Evolutionary conservation across 1,140 invertebrate genomes (phyloP).

Genomic region (Cherax quadricarinatus): DNA sequence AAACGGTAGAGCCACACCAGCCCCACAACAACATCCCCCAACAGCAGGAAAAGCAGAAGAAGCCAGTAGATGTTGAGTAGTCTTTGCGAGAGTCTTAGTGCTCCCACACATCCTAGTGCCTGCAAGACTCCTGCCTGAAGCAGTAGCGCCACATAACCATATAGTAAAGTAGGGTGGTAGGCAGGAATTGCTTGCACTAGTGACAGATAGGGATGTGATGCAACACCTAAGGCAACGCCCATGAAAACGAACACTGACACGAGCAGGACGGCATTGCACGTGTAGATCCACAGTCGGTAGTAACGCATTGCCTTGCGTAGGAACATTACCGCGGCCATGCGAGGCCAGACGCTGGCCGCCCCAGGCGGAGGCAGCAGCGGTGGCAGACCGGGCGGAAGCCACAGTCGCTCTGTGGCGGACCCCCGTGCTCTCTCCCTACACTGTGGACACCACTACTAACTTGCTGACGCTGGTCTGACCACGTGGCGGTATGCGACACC

Average conservation of each 20-base stretch:
- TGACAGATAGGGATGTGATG: conserved; percentile 80
- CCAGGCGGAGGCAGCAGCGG: conserved; percentile 52
- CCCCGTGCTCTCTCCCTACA: conserved; percentile 18
- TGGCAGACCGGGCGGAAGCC: conserved; percentile 41
- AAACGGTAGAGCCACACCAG: conserved; percentile 92
- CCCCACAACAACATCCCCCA: conserved; percentile 89
- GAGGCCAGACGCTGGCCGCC: conserved; percentile 67
- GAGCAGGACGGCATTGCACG: conserved; percentile 91
- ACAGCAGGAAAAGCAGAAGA: conserved; percentile 86
- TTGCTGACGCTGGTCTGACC: neutral
- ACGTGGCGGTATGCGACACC: conserved; percentile 14
- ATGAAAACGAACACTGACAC: conserved; percentile 88
- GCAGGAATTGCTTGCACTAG: conserved; percentile 77
- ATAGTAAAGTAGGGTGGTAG: conserved; percentile 88
- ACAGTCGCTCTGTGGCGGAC: conserved; percentile 32
- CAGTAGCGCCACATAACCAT: conserved; percentile 88
- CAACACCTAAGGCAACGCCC: conserved; percentile 84
- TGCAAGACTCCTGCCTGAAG: conserved; percentile 81
- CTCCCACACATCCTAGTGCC: conserved; percentile 87
- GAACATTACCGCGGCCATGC: conserved; percentile 75
- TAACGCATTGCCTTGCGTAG: conserved; percentile 80
- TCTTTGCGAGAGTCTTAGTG: conserved; percentile 86
- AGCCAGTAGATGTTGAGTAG: conserved; percentile 91
- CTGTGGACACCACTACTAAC: neutral
- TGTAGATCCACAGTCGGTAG: conserved; percentile 95